Conservation (phyloP, 2,797 vertebrate species). For the Vespertilio murinus region DNA sequence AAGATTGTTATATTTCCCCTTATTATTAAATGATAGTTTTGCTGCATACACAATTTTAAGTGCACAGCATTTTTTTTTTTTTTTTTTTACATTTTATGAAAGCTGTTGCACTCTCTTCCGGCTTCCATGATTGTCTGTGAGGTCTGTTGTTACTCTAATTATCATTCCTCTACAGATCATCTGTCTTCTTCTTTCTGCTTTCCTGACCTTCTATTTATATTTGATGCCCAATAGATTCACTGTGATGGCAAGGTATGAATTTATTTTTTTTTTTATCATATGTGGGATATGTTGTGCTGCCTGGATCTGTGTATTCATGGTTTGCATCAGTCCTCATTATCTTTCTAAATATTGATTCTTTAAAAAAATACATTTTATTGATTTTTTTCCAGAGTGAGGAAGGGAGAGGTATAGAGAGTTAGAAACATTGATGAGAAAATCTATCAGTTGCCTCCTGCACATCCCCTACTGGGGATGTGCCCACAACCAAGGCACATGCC, state of each 20-base stretch:
- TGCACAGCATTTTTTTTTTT: neutral
- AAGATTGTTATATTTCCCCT: neutral
- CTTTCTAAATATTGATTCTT: neutral
- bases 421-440: no score
- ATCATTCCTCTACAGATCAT: neutral
- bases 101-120: neutral
- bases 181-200: neutral
- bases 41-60: neutral
- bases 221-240: neutral
- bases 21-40: neutral
- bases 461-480: no score
- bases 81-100: neutral
- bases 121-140: neutral
- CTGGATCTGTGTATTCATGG: neutral
- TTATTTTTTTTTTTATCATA: neutral
- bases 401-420: no score
- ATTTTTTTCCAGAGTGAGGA: no score
- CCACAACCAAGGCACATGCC: no score
- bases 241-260: neutral
- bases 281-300: neutral
- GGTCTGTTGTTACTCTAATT: neutral
- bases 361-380: no score
- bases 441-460: no score
- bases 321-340: slow-evolving; percentile 19
- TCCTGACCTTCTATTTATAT: neutral